Evolutionary conservation across 2,113 vertebrate genomes (phyloP), one percentile per base, ranked within the genome.

Genomic region (Ageneiosus marmoratus): DNA sequence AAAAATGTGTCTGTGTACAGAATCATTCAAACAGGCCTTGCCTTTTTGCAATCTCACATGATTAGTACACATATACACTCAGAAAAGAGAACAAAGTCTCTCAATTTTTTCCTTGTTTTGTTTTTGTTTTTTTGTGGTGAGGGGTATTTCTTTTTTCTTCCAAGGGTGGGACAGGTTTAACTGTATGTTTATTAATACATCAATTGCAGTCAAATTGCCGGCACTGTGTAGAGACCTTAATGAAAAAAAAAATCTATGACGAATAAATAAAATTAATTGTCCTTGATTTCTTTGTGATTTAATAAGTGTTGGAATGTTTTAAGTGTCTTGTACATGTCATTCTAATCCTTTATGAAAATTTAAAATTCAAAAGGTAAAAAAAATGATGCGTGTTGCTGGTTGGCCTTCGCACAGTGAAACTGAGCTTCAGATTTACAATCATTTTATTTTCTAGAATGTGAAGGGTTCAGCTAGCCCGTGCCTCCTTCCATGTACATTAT

Each of bases 251-350:
- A 73, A 74, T 63, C 63, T 81, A 74, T 74, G 50, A 87, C 65
- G 48, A 86, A 84, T 87, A 82, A 89, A 85, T 86, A 85, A 84
- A 94, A 94, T 94, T 88, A 95, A 91, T 94, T 92, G 93, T 95
- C 95, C 92, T 95, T 79, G 86, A 77, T 88, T 93, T 93, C 92
- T 95, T 94, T 94, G 94, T 95, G 95, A 92, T 96, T 96, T 95
- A 96, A 95, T 95, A 96, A 94, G 94, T 95, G 93, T 95, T 95
- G 91, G 93, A 94, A 95, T 95, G 95, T 95, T 86, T 86, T 96
- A 93, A 94, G 91, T 94, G 94, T 96, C 94, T 95, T 96, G 95
- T 96, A 96, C 95, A 96, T 96, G 95, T 96, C 96, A 94, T 96
- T 96, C 96, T 96, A 96, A 96, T 95, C 93, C 93, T 95, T 95